Percentiles rank a stretch among this genome's conserved stretches.
Conservation (phyloP, 1,140 invertebrate species). For the Nixonia krombeini region DNA sequence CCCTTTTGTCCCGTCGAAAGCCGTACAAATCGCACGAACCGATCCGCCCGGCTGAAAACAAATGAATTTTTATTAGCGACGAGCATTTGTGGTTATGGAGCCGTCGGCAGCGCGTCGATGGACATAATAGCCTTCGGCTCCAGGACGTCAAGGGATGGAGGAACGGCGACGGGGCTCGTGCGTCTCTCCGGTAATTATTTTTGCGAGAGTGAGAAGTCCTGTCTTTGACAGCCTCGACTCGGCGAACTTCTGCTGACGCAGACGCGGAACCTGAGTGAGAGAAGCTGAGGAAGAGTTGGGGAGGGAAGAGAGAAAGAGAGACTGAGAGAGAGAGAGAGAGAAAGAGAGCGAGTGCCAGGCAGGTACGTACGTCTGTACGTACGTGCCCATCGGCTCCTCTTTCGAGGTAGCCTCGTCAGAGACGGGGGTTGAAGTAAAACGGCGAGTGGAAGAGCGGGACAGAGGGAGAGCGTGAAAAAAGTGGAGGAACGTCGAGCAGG, state of each 20-base stretch:
- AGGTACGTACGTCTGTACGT: constrained; percentile 5
- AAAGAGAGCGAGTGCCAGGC: constrained; percentile 23
- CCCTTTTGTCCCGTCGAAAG: too few relatives aligned
- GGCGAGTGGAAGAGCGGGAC: constrained; percentile 6
- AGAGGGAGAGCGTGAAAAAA: constrained; percentile 5
- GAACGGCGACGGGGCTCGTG: constrained; percentile 44
- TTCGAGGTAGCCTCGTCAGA: constrained; percentile 14
- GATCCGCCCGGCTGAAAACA: constrained; percentile 51
- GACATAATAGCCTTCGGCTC: constrained; percentile 62
- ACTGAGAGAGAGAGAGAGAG: too few relatives aligned
- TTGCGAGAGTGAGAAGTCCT: constrained; percentile 65
- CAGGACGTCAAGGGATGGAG: constrained; percentile 16
- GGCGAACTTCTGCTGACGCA: constrained; percentile 48
- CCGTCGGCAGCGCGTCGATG: constrained; percentile 52
- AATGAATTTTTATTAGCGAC: constrained; percentile 67
- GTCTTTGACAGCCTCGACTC: constrained; percentile 62
- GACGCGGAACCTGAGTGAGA: constrained; percentile 45
- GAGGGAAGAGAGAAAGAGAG: constrained; percentile 18
- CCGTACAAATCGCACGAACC: constrained; percentile 42
- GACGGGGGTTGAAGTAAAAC: constrained; percentile 7
- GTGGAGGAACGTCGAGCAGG: constrained; percentile 19
- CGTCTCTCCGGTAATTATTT: constrained; percentile 66
- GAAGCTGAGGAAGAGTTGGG: too few relatives aligned
- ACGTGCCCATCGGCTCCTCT: constrained; percentile 1
- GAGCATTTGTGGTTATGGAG: constrained; percentile 56